phyloP scores from a whole-genome alignment of 2,888 invertebrate species.

The Pedicia rivosa region DNA sequence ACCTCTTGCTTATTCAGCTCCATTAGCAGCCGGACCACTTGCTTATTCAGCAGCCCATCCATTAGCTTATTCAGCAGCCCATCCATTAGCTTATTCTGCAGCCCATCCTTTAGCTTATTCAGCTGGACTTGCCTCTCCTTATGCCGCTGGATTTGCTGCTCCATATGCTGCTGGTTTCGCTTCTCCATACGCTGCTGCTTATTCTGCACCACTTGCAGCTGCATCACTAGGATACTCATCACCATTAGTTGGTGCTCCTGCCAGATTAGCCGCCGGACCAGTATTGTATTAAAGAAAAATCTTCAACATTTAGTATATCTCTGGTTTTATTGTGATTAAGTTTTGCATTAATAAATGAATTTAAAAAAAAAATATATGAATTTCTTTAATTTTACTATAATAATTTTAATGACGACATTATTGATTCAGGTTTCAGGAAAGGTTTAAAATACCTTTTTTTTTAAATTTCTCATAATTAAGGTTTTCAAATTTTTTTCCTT shows the following conservation, averaged over 20 bases:
- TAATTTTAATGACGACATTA: too few species aligned
- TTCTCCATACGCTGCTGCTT: constrained; percentile 23
- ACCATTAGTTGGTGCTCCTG: constrained; percentile 24
- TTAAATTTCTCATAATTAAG: too few species aligned
- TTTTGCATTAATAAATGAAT: too few species aligned
- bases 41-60: constrained; percentile 18
- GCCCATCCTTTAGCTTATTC: constrained; percentile 16
- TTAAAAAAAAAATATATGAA: too few species aligned
- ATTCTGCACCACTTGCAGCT: constrained; percentile 14
- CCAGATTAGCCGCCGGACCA: constrained; percentile 23
- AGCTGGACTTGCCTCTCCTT: constrained; percentile 24
- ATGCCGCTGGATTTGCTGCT: constrained; percentile 14
- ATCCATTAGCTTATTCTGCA: constrained; percentile 25
- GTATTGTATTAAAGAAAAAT: too few species aligned
- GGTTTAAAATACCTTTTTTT: too few species aligned
- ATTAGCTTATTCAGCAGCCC: constrained; percentile 13
- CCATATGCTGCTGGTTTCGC: constrained; percentile 18
- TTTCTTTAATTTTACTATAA: too few species aligned
- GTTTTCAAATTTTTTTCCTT: too few species aligned
- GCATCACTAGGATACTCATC: constrained; percentile 23
- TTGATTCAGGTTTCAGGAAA: too few species aligned
- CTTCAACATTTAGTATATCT: neutral
- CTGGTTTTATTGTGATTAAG: too few species aligned
- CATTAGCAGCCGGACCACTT: constrained; percentile 15
- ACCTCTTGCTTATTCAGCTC: constrained; percentile 8